Evolutionary conservation across 2,797 vertebrate species (phyloP).

Genomic region (Alcedo quadribrachys): DNA sequence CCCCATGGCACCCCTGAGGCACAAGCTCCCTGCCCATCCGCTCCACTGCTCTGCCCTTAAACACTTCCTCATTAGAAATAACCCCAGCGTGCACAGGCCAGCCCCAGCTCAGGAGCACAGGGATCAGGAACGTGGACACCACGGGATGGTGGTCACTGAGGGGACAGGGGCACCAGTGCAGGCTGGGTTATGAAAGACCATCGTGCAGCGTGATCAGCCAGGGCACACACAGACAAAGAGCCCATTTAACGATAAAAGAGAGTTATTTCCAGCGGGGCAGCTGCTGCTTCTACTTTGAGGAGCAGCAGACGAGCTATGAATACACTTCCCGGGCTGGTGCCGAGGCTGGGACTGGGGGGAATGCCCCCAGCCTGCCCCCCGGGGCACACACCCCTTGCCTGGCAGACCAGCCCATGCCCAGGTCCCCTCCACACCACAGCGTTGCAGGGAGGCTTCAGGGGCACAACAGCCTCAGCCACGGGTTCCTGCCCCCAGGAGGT

Average conservation of each 20-base stretch:
- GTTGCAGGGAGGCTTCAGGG: background rate
- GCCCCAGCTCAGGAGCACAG: background rate
- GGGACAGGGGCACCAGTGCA: background rate
- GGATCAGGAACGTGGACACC: too few species aligned
- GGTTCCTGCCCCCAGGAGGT: background rate
- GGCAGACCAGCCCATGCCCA: background rate
- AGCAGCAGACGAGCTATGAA: background rate
- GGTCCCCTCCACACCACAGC: background rate
- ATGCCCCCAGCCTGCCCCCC: background rate
- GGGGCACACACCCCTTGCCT: background rate
- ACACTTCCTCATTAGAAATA: background rate
- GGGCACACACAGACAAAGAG: background rate
- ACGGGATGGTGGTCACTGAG: accelerated
- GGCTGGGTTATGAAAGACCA: accelerated
- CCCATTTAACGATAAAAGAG: background rate
- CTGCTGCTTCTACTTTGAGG: background rate
- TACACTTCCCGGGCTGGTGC: background rate
- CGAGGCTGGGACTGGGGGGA: background rate
- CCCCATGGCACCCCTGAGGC: accelerated
- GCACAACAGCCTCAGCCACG: background rate
- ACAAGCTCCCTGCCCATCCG: background rate
- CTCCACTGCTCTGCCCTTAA: background rate
- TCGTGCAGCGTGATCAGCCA: background rate
- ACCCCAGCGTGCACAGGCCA: accelerated
- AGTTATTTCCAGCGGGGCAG: background rate